Evolutionary conservation across 30 jellyfish, hydroid and myxozoan species (phyloP).

Genomic region (Hydractinia echinata): DNA sequence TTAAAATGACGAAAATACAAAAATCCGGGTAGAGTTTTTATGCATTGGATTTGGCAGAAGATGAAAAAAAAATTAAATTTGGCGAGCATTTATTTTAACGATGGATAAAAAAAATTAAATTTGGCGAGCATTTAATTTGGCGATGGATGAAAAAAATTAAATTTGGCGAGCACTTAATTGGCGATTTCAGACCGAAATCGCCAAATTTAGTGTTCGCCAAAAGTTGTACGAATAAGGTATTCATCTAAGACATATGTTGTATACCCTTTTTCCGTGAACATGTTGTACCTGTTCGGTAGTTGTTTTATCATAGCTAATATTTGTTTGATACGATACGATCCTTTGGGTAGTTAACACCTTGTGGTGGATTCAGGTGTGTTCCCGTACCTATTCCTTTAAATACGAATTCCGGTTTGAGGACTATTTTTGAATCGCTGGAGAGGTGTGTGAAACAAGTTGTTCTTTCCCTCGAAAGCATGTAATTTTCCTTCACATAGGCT

Average conservation of each 20-base stretch:
- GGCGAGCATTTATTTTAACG: no score
- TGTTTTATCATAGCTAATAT: slow-evolving; percentile 23
- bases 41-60: no score
- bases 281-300: slow-evolving; percentile 37
- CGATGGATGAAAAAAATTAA: no score
- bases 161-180: no score
- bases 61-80: no score
- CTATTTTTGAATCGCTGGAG: slow-evolving; percentile 29
- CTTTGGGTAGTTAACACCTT: slow-evolving; percentile 37
- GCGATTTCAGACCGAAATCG: no score
- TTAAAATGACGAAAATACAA: no score
- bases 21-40: no score
- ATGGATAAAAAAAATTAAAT: no score
- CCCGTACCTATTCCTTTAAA: slow-evolving; percentile 44
- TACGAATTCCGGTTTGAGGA: slow-evolving; percentile 23
- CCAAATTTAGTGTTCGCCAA: no score
- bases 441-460: slow-evolving; percentile 49
- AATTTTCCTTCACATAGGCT: slow-evolving; percentile 36
- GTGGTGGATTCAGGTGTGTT: slow-evolving; percentile 48
- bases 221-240: slow-evolving; percentile 35
- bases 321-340: slow-evolving; percentile 36
- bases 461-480: slow-evolving; percentile 54
- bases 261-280: slow-evolving; percentile 38
- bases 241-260: slow-evolving; percentile 50
- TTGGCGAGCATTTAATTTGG: no score